Evolutionary conservation across 1,140 invertebrate species (phyloP).

Genomic region (Rhopalosiphum maidis): DNA sequence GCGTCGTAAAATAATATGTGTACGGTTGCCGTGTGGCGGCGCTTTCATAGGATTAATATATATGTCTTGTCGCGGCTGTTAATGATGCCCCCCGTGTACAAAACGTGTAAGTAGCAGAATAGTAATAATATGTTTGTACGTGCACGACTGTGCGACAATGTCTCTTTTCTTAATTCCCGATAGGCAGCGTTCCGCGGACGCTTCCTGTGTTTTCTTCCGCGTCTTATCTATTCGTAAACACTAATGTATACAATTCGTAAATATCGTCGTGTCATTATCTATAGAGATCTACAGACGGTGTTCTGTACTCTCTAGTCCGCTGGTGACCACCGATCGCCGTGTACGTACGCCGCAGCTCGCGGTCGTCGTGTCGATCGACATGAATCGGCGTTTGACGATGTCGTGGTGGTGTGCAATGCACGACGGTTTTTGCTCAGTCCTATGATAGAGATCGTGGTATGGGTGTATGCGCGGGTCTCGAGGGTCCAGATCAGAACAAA

Average conservation of each 20-base stretch:
- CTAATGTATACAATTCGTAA: too few species aligned
- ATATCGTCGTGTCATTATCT: too few species aligned
- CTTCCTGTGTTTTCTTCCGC: background rate
- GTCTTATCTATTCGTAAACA: constrained; percentile 13
- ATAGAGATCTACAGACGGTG: too few species aligned
- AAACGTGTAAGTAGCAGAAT: constrained; percentile 68
- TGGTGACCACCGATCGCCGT: too few species aligned
- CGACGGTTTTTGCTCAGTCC: too few species aligned
- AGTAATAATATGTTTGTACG: constrained; percentile 57
- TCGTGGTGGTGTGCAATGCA: too few species aligned
- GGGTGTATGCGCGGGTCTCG: too few species aligned
- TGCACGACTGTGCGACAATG: background rate
- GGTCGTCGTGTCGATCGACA: background rate
- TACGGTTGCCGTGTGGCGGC: constrained; percentile 63
- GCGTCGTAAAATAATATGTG: constrained; percentile 16
- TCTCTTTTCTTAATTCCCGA: constrained; percentile 64
- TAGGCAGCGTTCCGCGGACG: constrained; percentile 64
- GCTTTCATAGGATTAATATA: constrained; percentile 65
- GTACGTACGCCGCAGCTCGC: too few species aligned
- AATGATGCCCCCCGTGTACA: constrained; percentile 73
- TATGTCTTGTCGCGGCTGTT: constrained; percentile 66
- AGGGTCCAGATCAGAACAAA: too few species aligned
- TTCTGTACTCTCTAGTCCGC: too few species aligned
- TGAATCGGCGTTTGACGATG: background rate
- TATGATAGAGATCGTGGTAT: too few species aligned